Base-by-base conservation (phyloP, 2,888 invertebrate genomes). In the Seira sanloemensis region DNA sequence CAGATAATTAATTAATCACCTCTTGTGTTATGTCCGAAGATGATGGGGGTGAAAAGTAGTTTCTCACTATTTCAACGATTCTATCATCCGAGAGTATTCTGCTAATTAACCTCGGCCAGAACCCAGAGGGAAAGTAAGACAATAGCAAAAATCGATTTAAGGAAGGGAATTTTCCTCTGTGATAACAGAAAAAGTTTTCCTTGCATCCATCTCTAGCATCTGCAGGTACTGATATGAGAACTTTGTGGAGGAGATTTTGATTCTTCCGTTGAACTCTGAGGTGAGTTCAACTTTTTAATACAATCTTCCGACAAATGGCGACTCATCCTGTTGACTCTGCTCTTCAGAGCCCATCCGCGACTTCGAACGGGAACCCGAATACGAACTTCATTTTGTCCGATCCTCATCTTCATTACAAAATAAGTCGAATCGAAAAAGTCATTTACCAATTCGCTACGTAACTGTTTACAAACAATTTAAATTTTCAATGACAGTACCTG, bases 81-180 rank as follows among this genome's bases (percentile, higher is more conserved):
- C 95, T 94, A 88, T 96, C 95, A 91, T 98, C 98, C 0, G 97
- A 97, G 79, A 98, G 92, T 85, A 98, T 94, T n/a, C 98, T 92
- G 19, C 84, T 84, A 86, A 97, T 96, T 23, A 99, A 93, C 0
- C 99, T 93, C 0, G 98, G 96, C 98, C 99, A 99, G 92, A 99
- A 99, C 0, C 99, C 99, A 87, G 97, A 96, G 0, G 99, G 99
- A 91, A 99, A 97, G 92, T 99, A 99, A 0, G 98, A 97, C 94
- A 99, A 95, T 9, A 99, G 93, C 16, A 99, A 92, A 76, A 98
- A 92, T 0, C 97, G 93, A 71, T 88, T 88, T 1, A 89, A 24
- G 9, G 88, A 73, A 0, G 86, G 85, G 7, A 87, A 66, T 66
- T 84, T 82, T 18, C 89, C 88, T 65, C 86, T 68, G 37, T 85